These are phyloP conservation scores for Crioceris asparagi DNA, from an alignment of 2,888 invertebrate species.

Conservation along the genomic window DNA sequence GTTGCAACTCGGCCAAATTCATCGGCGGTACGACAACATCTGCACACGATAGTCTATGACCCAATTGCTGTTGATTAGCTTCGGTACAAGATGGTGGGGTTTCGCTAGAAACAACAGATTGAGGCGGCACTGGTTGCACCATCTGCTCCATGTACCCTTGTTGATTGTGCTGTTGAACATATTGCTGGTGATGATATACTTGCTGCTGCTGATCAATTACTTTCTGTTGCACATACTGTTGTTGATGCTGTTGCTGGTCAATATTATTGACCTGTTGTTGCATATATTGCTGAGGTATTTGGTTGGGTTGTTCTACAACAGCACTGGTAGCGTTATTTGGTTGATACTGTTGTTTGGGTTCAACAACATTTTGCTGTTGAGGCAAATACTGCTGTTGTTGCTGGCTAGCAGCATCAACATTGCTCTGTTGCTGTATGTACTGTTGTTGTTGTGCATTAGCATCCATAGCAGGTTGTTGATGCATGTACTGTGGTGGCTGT, in stretches of 20 bases:
- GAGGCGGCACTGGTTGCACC: constrained; percentile 18
- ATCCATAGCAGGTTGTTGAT: constrained; percentile 10
- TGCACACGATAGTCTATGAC: constrained; percentile 25
- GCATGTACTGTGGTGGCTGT: constrained; percentile 20
- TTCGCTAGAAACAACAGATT: constrained; percentile 11
- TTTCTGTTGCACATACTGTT: constrained; percentile 21
- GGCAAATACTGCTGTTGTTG: constrained; percentile 14
- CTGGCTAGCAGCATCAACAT: constrained; percentile 11
- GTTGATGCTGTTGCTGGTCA: too few species aligned
- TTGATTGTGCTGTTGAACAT: neutral
- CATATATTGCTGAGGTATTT: constrained; percentile 9
- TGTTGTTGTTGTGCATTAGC: constrained; percentile 5
- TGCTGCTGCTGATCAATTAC: constrained; percentile 7
- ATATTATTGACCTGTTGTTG: constrained; percentile 12
- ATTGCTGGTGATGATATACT: neutral
- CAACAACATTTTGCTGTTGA: constrained; percentile 7
- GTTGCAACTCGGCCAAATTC: constrained; percentile 33
- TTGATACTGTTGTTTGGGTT: neutral
- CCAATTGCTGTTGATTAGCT: constrained; percentile 5
- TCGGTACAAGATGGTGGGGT: neutral
- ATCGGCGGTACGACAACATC: constrained; percentile 27
- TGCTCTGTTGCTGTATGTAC: constrained; percentile 11
- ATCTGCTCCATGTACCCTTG: constrained; percentile 26
- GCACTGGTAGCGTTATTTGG: neutral
- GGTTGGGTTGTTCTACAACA: neutral